phyloP scores from a whole-genome alignment of 2,888 invertebrate genomes.

The Tiliacea aurago region DNA sequence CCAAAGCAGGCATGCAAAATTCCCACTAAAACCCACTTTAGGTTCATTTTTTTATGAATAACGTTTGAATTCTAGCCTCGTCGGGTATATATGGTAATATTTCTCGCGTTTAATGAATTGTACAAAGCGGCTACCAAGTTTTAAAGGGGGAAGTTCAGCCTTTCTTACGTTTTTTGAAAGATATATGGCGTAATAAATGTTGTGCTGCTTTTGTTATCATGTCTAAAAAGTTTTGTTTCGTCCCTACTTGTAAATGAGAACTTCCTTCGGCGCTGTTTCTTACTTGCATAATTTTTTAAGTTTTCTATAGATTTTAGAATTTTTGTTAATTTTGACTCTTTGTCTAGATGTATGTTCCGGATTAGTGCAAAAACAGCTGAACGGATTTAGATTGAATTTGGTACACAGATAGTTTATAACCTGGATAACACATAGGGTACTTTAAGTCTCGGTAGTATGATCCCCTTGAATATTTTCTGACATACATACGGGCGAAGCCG shows the following conservation, averaged over 20 bases:
- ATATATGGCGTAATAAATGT: constrained; percentile 21
- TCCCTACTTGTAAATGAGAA: neutral
- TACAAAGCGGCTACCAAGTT: constrained; percentile 56
- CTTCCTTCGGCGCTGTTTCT: neutral
- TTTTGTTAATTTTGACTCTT: too few species aligned
- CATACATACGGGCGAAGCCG: neutral
- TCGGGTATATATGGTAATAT: constrained; percentile 68
- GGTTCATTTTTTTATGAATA: constrained; percentile 72
- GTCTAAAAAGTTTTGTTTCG: constrained; percentile 9
- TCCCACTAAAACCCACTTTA: constrained; percentile 62
- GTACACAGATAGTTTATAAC: too few species aligned
- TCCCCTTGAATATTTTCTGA: neutral
- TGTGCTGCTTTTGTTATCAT: constrained; percentile 11
- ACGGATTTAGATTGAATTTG: too few species aligned
- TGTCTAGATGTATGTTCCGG: too few species aligned
- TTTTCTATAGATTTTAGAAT: neutral
- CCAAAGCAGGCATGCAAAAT: constrained; percentile 65
- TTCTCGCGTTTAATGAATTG: constrained; percentile 65
- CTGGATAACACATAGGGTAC: neutral
- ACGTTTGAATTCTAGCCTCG: constrained; percentile 70
- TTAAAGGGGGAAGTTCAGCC: constrained; percentile 16
- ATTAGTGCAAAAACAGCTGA: too few species aligned
- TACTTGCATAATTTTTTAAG: neutral
- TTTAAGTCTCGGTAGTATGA: neutral
- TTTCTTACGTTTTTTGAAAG: constrained; percentile 22